These are phyloP conservation scores for Doris montereyensis DNA, from an alignment of 2,888 invertebrate genomes.

Conservation along the genomic window DNA sequence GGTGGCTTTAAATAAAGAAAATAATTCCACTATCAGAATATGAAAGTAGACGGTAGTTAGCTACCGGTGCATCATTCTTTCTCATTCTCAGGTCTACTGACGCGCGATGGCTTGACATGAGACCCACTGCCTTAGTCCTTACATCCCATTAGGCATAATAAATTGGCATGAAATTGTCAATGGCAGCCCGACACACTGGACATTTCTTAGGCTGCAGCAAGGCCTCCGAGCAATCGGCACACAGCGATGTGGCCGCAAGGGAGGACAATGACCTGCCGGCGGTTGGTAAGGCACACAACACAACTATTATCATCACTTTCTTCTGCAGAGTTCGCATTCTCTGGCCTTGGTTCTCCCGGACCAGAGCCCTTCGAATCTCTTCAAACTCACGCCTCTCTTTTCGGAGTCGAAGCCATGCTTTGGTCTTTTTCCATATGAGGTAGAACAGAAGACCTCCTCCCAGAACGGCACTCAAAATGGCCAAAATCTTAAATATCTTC, in stretches of 20 bases:
- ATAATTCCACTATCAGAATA: too few species aligned
- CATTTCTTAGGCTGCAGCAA: conserved; percentile 79
- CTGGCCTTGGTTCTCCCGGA: neutral
- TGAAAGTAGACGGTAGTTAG: too few species aligned
- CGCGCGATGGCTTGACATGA: too few species aligned
- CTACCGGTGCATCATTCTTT: too few species aligned
- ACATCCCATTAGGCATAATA: conserved; percentile 54
- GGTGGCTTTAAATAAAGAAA: too few species aligned
- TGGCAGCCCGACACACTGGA: conserved; percentile 84
- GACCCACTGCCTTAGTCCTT: too few species aligned
- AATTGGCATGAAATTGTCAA: conserved; percentile 80
- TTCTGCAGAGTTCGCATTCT: neutral
- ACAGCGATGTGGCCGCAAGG: conserved; percentile 93
- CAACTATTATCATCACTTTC: conserved; percentile 77
- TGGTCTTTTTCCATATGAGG: conserved; percentile 75
- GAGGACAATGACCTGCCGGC: conserved; percentile 88
- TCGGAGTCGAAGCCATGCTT: conserved; percentile 44
- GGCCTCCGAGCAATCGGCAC: conserved; percentile 86
- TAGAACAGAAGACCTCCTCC: conserved; percentile 76
- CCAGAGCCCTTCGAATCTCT: conserved; percentile 43
- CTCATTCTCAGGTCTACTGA: too few species aligned
- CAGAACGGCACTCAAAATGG: conserved; percentile 76
- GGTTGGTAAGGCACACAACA: conserved; percentile 88
- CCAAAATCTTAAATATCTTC: conserved; percentile 75
- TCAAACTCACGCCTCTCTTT: conserved; percentile 42